Evolutionary conservation across 1,140 invertebrate genomes (phyloP).

Genomic region (Nasonia vitripennis): DNA sequence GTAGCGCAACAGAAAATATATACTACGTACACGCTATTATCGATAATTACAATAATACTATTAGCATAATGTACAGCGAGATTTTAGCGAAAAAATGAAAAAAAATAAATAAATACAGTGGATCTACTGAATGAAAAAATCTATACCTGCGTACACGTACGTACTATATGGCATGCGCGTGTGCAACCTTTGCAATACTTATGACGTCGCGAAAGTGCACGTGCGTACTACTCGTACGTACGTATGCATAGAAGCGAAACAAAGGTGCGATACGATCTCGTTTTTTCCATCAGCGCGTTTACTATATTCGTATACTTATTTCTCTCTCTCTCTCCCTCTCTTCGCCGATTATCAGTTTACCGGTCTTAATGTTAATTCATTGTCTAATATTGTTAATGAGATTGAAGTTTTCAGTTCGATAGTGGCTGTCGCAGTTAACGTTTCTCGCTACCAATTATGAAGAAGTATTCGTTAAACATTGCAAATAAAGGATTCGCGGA

Average conservation of each 20-base stretch:
- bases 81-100: slow-evolving; percentile 31
- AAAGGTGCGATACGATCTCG: slow-evolving; percentile 34
- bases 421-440: neutral
- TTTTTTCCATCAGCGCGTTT: neutral
- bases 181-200: slow-evolving; percentile 39
- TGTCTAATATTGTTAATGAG: neutral
- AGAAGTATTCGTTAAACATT: too few relatives aligned
- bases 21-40: slow-evolving; percentile 10
- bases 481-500: too few relatives aligned
- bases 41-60: slow-evolving; percentile 42
- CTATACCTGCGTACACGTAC: slow-evolving; percentile 15
- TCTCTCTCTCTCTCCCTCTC: slow-evolving; percentile 31
- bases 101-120: slow-evolving; percentile 25
- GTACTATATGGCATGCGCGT: slow-evolving; percentile 17
- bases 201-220: slow-evolving; percentile 22
- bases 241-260: slow-evolving; percentile 24
- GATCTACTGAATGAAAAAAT: slow-evolving; percentile 38
- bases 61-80: slow-evolving; percentile 39
- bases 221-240: neutral
- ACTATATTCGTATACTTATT: neutral
- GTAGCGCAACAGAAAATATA: neutral
- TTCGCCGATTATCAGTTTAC: slow-evolving; percentile 40
- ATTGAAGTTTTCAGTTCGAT: too few relatives aligned
- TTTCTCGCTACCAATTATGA: neutral
- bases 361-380: slow-evolving; percentile 37